Percentiles rank a stretch among this genome's conserved stretches.
These are phyloP conservation scores for Caiman crocodilus DNA, from an alignment of 2,797 vertebrate genomes.

Conservation along the genomic window DNA sequence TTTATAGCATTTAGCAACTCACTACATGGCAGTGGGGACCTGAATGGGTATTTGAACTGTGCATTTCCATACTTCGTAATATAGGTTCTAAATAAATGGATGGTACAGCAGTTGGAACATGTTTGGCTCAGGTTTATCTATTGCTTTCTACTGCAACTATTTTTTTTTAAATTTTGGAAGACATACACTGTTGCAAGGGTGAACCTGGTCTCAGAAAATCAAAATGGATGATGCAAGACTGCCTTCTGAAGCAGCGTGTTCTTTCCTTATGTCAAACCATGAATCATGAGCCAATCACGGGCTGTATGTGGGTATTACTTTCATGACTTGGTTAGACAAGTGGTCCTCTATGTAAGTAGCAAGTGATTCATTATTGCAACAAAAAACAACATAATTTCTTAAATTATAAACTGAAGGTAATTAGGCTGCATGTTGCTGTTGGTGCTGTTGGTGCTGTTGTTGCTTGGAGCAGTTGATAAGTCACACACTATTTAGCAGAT, in stretches of 20 bases:
- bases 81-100: neutral
- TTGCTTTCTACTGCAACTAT: neutral
- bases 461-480: neutral
- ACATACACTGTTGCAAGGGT: neutral
- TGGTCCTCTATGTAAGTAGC: neutral
- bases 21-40: neutral
- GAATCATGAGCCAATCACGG: neutral
- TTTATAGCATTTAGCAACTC: neutral
- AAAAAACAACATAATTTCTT: no score
- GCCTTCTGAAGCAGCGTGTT: neutral
- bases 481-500: neutral
- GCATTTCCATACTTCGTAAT: neutral
- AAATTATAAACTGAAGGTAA: neutral
- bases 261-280: neutral
- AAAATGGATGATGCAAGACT: neutral
- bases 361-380: accelerated
- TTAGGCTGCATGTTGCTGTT: no score
- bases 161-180: neutral
- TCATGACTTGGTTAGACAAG: accelerated
- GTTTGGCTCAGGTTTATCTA: neutral
- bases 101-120: neutral
- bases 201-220: neutral
- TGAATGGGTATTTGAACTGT: neutral
- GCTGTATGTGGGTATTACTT: neutral
- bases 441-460: no score